Evolutionary conservation across 1,140 invertebrate genomes (phyloP).

Genomic region (Drusus annulatus): DNA sequence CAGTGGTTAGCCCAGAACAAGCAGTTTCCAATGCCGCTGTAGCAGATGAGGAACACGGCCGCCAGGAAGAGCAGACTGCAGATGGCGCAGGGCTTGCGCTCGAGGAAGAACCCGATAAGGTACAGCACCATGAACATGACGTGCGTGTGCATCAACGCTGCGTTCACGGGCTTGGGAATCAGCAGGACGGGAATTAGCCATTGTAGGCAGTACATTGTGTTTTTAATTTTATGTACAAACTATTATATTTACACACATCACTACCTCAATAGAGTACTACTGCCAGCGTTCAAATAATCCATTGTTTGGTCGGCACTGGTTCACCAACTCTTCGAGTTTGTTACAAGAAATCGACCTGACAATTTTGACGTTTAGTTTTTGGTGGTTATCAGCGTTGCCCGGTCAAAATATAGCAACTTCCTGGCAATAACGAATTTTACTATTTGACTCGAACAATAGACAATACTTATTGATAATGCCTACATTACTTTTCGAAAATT

Average conservation of each 20-base stretch:
- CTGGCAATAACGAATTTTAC: too few species aligned
- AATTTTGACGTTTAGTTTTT: too few species aligned
- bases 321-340: too few species aligned
- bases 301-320: too few species aligned
- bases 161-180: slow-evolving; percentile 97
- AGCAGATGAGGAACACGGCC: slow-evolving; percentile 94
- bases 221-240: neutral
- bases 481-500: too few species aligned
- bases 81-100: slow-evolving; percentile 96
- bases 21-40: slow-evolving; percentile 95
- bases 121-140: slow-evolving; percentile 97
- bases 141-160: slow-evolving; percentile 94
- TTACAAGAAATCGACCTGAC: too few species aligned
- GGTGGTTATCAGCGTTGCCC: too few species aligned
- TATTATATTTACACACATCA: neutral
- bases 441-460: too few species aligned
- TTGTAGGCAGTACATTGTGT: slow-evolving; percentile 96
- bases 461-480: too few species aligned
- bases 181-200: slow-evolving; percentile 97
- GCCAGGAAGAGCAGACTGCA: slow-evolving; percentile 94
- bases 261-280: neutral
- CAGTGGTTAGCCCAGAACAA: slow-evolving; percentile 91
- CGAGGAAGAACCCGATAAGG: slow-evolving; percentile 93
- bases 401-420: too few species aligned
- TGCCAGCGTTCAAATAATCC: too few species aligned